Evolutionary conservation across 2,888 invertebrate genomes (phyloP).

Genomic region (Tachina fera): DNA sequence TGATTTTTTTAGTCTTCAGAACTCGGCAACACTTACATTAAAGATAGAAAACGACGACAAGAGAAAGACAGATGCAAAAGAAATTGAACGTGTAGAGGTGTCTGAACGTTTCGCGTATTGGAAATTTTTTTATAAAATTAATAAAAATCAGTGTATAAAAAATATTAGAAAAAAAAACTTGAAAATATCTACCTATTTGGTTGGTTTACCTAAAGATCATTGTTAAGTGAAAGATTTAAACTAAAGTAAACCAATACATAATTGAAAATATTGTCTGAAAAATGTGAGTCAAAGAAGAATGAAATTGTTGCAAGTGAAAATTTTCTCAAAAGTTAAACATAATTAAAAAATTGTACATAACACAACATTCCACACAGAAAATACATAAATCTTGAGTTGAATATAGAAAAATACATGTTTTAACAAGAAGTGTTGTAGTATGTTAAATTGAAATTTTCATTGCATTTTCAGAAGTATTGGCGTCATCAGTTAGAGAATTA

Average conservation of each 20-base stretch:
- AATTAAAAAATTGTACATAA: slow-evolving; percentile 19
- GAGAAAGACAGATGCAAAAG: slow-evolving; percentile 73
- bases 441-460: slow-evolving; percentile 14
- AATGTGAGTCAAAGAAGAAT: slow-evolving; percentile 60
- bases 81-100: slow-evolving; percentile 70
- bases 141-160: slow-evolving; percentile 59
- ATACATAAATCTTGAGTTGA: neutral
- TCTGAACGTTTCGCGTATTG: slow-evolving; percentile 68
- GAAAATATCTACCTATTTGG: neutral
- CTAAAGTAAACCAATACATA: slow-evolving; percentile 2
- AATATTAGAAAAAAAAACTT: slow-evolving; percentile 41
- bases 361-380: neutral
- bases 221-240: slow-evolving; percentile 46
- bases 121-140: slow-evolving; percentile 50
- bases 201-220: slow-evolving; percentile 6
- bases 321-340: slow-evolving; percentile 41
- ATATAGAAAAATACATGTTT: neutral
- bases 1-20: neutral
- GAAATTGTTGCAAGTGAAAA: slow-evolving; percentile 56
- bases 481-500: slow-evolving; percentile 58
- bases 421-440: slow-evolving; percentile 14
- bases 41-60: slow-evolving; percentile 64
- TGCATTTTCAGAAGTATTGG: slow-evolving; percentile 61
- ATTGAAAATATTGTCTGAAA: slow-evolving; percentile 20
- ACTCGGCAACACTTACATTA: slow-evolving; percentile 6